phyloP scores from a whole-genome alignment of 2,888 invertebrate species.

The Scrobipalpa atriplicella region DNA sequence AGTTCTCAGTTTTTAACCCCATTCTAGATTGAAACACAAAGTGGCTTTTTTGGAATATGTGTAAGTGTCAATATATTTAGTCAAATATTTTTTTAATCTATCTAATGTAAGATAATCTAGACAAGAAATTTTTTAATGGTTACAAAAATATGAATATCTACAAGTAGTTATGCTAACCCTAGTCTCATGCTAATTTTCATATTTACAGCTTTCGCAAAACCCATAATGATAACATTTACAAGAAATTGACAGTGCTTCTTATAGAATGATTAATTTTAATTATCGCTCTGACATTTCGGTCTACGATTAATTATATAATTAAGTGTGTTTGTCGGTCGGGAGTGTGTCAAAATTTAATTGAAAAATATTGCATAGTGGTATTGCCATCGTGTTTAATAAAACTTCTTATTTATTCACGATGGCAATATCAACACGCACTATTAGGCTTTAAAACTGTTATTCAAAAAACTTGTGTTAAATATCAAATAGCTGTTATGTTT shows the following conservation, averaged over 20 bases:
- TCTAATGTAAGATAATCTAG: too few relatives aligned
- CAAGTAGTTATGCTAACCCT: too few relatives aligned
- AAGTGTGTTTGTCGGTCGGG: constrained; percentile 38
- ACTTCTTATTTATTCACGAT: neutral
- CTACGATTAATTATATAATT: constrained; percentile 19
- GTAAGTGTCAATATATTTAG: too few relatives aligned
- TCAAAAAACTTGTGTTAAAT: neutral
- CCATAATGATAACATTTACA: constrained; percentile 15
- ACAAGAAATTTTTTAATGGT: too few relatives aligned
- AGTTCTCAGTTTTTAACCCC: too few relatives aligned
- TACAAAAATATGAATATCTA: too few relatives aligned
- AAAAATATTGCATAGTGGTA: constrained; percentile 29
- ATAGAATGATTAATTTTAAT: constrained; percentile 21
- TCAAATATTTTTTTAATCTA: too few relatives aligned
- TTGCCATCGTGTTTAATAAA: constrained; percentile 2
- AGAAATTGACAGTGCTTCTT: constrained; percentile 16
- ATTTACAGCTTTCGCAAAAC: constrained; percentile 21
- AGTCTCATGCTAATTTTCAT: constrained; percentile 1
- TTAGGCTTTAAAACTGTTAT: neutral
- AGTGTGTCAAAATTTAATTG: constrained; percentile 40
- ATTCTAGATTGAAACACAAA: too few relatives aligned
- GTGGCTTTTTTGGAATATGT: too few relatives aligned
- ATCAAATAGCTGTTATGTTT: neutral
- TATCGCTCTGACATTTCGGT: constrained; percentile 7
- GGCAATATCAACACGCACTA: neutral